Conservation (phyloP, 1,140 invertebrate species). For the Aphelenchoides avenae region DNA sequence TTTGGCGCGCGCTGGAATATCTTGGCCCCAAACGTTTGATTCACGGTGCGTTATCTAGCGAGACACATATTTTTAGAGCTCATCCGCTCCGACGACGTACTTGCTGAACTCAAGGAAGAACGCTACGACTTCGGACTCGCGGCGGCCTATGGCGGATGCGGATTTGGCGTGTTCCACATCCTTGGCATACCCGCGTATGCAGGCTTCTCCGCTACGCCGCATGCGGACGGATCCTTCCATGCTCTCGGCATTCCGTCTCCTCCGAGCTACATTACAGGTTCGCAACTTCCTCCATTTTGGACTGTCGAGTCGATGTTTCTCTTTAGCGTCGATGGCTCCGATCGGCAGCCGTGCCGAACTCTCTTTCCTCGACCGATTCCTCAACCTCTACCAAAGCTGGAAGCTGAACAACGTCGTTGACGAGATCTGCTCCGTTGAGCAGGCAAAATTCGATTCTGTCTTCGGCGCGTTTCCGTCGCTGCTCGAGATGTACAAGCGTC, state of each 20-base stretch:
- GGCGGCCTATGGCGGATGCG: background rate
- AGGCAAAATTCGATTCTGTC: constrained; percentile 16
- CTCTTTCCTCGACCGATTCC: too few species aligned
- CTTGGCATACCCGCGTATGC: background rate
- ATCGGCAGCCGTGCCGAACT: background rate
- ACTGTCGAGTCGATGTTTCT: background rate
- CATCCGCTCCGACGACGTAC: too few species aligned
- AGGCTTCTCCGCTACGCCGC: background rate
- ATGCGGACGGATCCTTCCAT: background rate
- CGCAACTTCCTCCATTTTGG: background rate
- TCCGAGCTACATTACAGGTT: background rate
- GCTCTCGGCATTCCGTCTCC: background rate
- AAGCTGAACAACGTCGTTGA: too few species aligned
- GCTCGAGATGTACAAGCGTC: background rate
- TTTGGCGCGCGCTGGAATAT: too few species aligned
- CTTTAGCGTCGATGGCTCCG: background rate
- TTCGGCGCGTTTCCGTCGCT: constrained; percentile 19
- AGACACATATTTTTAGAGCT: too few species aligned
- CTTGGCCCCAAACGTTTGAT: too few species aligned
- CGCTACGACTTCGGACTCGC: background rate
- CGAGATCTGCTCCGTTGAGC: constrained; percentile 1
- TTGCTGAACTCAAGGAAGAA: background rate
- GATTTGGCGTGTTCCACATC: background rate
- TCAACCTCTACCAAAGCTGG: too few species aligned
- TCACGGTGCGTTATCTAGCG: too few species aligned